Evolutionary conservation across 2,113 vertebrate species (phyloP).

Genomic region (Melospiza melodia): DNA sequence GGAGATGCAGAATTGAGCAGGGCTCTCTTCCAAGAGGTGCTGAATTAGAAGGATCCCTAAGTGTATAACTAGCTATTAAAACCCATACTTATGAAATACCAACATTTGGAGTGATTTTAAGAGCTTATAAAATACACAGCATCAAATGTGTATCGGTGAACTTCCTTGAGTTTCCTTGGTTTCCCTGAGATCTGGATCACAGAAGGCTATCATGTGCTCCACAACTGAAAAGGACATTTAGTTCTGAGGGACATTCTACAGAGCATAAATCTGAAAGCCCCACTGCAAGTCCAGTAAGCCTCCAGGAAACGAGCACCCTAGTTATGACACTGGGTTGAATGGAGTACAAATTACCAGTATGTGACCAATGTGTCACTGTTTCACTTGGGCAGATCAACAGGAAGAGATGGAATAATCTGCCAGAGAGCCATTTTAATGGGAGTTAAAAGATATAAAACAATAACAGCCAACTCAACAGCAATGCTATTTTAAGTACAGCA

Average conservation of each 20-base stretch:
- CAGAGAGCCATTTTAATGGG: background rate
- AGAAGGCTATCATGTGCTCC: background rate
- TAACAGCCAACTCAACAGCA: background rate
- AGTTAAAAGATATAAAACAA: background rate
- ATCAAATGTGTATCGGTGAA: background rate
- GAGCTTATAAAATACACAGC: background rate
- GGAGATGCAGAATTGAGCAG: background rate
- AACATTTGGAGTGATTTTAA: background rate
- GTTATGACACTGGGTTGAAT: background rate
- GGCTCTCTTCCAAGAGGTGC: background rate
- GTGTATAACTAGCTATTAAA: background rate
- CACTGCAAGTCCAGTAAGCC: background rate
- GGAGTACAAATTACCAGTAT: background rate
- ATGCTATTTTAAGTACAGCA: background rate
- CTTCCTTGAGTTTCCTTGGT: background rate
- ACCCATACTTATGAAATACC: background rate
- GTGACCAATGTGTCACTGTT: background rate
- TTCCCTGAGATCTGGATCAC: background rate
- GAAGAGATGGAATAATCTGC: background rate
- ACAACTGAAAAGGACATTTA: background rate
- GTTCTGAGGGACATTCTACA: background rate
- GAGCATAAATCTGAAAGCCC: background rate
- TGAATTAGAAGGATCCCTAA: background rate
- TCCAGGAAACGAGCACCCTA: background rate
- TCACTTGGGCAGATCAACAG: background rate